A percentile compares a stretch with the other conserved stretches of the same genome.
Conservation (phyloP, 2,113 vertebrate genomes). For the Takifugu flavidus region DNA sequence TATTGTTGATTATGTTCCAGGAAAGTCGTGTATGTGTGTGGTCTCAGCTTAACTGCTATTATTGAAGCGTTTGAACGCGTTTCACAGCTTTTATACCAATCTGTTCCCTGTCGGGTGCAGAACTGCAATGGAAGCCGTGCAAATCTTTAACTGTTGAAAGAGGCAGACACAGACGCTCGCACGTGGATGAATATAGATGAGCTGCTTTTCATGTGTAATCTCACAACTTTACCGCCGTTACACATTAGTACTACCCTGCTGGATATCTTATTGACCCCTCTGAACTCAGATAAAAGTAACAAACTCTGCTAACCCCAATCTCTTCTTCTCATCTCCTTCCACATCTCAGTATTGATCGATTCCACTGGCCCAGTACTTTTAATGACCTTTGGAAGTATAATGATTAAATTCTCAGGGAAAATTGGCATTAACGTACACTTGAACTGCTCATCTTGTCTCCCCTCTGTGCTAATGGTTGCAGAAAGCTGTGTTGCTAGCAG, state of each 20-base stretch:
- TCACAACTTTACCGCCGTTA: neutral
- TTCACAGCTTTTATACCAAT: too few relatives aligned
- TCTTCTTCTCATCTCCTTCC: constrained; percentile 14
- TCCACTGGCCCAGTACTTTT: constrained; percentile 26
- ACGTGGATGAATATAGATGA: too few relatives aligned
- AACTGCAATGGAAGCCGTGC: too few relatives aligned
- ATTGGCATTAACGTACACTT: constrained; percentile 47
- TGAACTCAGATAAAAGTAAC: constrained; percentile 10
- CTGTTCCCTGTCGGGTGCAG: too few relatives aligned
- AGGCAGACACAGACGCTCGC: too few relatives aligned
- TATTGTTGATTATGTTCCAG: too few relatives aligned
- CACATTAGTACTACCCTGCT: neutral
- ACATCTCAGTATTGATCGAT: constrained; percentile 44
- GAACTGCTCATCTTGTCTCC: constrained; percentile 44
- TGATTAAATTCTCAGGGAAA: constrained; percentile 44
- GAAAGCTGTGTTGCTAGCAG: constrained; percentile 47
- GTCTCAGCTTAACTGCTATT: too few relatives aligned
- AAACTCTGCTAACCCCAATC: neutral
- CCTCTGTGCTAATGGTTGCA: constrained; percentile 47
- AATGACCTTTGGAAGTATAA: constrained; percentile 34
- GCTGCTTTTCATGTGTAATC: too few relatives aligned
- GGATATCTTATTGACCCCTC: constrained; percentile 31
- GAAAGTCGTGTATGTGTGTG: too few relatives aligned
- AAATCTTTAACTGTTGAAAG: too few relatives aligned
- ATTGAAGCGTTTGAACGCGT: too few relatives aligned